phyloP scores from a whole-genome alignment of 2,888 invertebrate genomes.

The Ceraclea dissimilis region DNA sequence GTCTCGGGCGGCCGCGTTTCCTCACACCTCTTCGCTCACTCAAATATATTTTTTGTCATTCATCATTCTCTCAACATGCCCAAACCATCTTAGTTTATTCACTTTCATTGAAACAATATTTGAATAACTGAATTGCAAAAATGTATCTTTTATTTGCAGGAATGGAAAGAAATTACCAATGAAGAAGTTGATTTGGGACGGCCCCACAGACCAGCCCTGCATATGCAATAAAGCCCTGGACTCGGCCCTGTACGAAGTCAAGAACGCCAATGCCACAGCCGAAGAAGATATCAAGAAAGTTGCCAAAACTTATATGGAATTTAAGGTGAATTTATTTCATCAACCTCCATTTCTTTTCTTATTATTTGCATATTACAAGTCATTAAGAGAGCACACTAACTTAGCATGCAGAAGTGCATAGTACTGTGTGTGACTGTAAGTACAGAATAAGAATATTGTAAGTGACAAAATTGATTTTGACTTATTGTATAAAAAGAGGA shows the following conservation, averaged over 20 bases:
- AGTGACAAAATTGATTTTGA: too few species aligned
- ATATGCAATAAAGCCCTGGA: slow-evolving; percentile 10
- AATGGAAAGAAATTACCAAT: background rate
- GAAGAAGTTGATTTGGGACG: slow-evolving; percentile 14
- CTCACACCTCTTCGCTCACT: too few species aligned
- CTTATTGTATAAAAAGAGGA: too few species aligned
- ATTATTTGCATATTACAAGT: background rate
- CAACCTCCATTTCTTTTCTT: too few species aligned
- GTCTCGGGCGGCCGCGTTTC: too few species aligned
- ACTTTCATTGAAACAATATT: too few species aligned
- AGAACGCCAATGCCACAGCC: background rate
- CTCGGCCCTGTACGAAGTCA: slow-evolving; percentile 5
- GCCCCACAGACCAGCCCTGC: slow-evolving; percentile 14
- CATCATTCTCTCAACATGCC: too few species aligned
- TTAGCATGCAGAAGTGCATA: background rate
- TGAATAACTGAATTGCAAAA: too few species aligned
- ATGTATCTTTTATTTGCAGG: slow-evolving; percentile 10
- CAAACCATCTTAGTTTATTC: too few species aligned
- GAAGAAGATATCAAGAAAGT: slow-evolving; percentile 6
- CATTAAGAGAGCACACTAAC: background rate
- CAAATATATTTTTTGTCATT: too few species aligned
- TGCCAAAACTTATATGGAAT: slow-evolving; percentile 12
- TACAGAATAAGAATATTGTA: too few species aligned
- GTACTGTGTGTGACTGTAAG: too few species aligned
- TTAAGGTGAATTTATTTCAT: slow-evolving; percentile 13